Evolutionary conservation across 2,888 invertebrate genomes (phyloP), one percentile per base, ranked within the genome.

Genomic region (Dicranocentrus wangi): DNA sequence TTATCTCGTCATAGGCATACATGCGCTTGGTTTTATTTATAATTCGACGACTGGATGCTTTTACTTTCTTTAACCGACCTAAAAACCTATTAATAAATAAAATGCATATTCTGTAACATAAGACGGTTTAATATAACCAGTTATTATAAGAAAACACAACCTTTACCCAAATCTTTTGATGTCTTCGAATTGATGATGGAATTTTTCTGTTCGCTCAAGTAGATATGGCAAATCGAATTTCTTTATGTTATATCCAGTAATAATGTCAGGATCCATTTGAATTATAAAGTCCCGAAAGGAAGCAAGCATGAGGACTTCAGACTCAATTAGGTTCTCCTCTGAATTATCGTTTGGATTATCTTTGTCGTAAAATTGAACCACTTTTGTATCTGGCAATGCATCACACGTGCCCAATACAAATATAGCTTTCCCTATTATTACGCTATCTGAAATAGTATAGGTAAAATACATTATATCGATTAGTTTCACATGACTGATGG

Each of bases 161-260:
- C 21, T 53, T 60, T 60, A 78, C 70, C 63, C 51, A 63, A 70
- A 21, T 39, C 42, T 32, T 21, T 8, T 42, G 17, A 69, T 25
- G 25, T 61, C 19, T 23, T 53, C 15, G 7, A 10, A 39, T 2
- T 73, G 10, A 19, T 73, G 43, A 28, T 19, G 19, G 19, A 83
- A 17, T 25, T 23, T 61, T 32, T 61, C 51, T 2, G 83, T 76
- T 21, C 85, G 60, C 19, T 82, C 77, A 19, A 85, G 21, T n/a
- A 85, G 19, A 51, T 79, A 83, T 0, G 83, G 83, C 21, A 85
- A 51, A 28, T 85, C 85, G 68, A 85, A 85, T 39, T 82, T 84
- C 15, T 82, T 82, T 27, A 84, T 83, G 43, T 85, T 85, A 39
- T 83, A 85, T 1, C 85, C 85, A 0, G 82, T 85, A 3, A 85